Conservation (phyloP, 30 jellyfish, hydroid and myxozoan species). For the Catostylus mosaicus region DNA sequence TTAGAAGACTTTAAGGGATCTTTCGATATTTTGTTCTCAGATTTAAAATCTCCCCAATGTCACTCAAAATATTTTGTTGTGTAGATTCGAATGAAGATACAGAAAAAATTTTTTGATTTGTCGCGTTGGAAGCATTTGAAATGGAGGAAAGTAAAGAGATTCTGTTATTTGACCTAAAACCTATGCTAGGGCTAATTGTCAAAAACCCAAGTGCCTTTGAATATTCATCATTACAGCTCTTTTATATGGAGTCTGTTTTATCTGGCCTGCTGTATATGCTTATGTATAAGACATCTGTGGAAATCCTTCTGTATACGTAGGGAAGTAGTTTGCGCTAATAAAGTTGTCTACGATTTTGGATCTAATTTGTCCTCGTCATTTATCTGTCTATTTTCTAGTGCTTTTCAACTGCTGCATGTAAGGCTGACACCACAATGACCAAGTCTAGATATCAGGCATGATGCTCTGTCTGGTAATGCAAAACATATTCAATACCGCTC, state of each 20-base stretch:
- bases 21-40: constrained; percentile 42
- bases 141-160: not conserved
- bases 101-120: constrained; percentile 16
- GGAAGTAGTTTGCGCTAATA: not conserved
- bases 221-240: too few species aligned
- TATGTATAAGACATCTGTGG: too few species aligned
- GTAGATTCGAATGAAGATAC: constrained; percentile 26
- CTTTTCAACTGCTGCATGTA: too few species aligned
- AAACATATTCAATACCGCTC: too few species aligned
- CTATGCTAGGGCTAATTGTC: not conserved
- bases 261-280: too few species aligned
- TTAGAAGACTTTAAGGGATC: constrained; percentile 28
- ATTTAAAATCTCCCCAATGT: constrained; percentile 12
- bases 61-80: not conserved
- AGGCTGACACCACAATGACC: too few species aligned
- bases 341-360: not conserved
- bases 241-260: too few species aligned
- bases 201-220: too few species aligned
- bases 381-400: not conserved
- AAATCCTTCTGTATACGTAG: too few species aligned
- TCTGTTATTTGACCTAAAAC: not conserved
- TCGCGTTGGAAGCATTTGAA: constrained; percentile 19
- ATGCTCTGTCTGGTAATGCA: too few species aligned
- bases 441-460: too few species aligned
- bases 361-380: not conserved